Base-by-base conservation (phyloP, 2,113 vertebrate genomes). In the Tenebrosternarchus preto region DNA sequence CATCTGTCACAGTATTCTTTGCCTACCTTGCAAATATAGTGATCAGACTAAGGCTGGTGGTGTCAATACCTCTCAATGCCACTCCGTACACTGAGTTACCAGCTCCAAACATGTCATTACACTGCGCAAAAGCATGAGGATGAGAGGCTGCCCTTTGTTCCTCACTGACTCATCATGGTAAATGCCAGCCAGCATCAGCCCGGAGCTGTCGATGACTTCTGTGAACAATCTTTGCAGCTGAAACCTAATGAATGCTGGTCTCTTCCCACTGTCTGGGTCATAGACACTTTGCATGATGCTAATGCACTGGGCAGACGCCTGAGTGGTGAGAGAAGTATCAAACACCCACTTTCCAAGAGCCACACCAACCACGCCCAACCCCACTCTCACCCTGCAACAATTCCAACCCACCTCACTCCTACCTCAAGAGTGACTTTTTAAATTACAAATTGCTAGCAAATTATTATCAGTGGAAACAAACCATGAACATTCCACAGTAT, bases 121-220 rank as follows among this genome's bases (percentile, higher is more conserved):
- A 2, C 56, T 83, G 83, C 86, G 70, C 55, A 79, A 76, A 3
- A 24, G 46, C 70, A 39, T 17, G 5, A 6, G 66, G 59, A 24
- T 15, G 24, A 71, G 71, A 77, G 80, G 73, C 77, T 85, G 55
- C 66, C n/a, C 74, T 80, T 85, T 83, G 85, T 87, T 72, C 63
- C 63, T 66, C 76, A 82, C 86, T 88, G 88, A 92, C 85, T 91
- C 89, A 88, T 88, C 63, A 20, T 70, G 79, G 77, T 80, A 90
- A 90, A 90, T 90, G 86, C 81, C 88, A 89, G 83, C 80, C 80
- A 73, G 77, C 80, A 73, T 84, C 76, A 69, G 78, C 69, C 81
- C 57, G 0, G 46, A 61, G 80, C 82, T 15, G 57, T 80, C 77
- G 83, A 73, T 82, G 74, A 25, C 70, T 75, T 68, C 69, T 71